Evolutionary conservation across 1,140 invertebrate genomes (phyloP), one percentile per base, ranked within the genome.

Genomic region (Phenacoccus solenopsis): DNA sequence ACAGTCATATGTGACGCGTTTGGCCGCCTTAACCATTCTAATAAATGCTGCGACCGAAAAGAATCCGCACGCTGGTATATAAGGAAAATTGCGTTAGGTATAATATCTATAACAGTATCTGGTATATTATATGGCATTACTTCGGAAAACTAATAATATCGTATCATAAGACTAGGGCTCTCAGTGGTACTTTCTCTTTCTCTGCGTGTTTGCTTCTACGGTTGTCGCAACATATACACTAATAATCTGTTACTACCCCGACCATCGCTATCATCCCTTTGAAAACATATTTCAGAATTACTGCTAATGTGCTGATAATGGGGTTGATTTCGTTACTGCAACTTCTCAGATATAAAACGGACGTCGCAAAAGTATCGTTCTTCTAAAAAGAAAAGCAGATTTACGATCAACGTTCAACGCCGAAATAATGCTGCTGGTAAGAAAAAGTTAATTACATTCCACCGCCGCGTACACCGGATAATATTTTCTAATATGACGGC

Each of bases 201-300:
- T 64, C 10, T 64, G 20, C 25, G 38, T 49, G 38, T 49, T 49
- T 27, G 7, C 59, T 64, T 22, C n/a, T n/a, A n/a, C n/a, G n/a
- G 59, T 64, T 16, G 59, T 64, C 59, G 59, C 25, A 24, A 64
- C 59, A 64, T 25, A 64, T 27, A 27, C 59, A 64, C 59, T 64
- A 64, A 64, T 64, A 64, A 64, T 64, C 59, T 64, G 21, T 64
- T 27, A 25, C 21, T 64, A 38, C 32, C 32, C 59, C 21, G 59
- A 64, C 59, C 59, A 64, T 64, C 59, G 59, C 59, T 64, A 64
- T 64, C 59, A 64, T 64, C 59, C 59, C 59, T 64, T 64, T 64
- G 59, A 64, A 64, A 64, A 64, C 59, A 64, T 64, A 64, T 64
- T 64, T 64, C 59, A 64, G 59, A 64, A 64, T 64, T 64, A 64